Evolutionary conservation across 2,797 vertebrate species (phyloP).

Genomic region (Lerista edwardsae): DNA sequence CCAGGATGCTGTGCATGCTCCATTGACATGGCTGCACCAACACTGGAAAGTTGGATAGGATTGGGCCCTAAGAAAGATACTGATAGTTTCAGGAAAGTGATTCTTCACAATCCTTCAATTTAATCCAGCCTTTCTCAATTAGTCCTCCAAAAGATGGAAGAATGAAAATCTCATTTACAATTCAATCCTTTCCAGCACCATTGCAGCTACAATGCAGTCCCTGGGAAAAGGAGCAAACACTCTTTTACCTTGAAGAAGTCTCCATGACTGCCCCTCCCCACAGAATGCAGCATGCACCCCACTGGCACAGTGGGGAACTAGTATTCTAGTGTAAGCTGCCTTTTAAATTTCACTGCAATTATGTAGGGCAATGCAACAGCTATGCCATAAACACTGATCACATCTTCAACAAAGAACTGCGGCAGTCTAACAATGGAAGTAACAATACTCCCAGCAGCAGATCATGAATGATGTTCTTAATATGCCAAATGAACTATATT

Average conservation of each 20-base stretch:
- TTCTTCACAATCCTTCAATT: background rate
- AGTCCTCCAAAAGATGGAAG: background rate
- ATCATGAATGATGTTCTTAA: background rate
- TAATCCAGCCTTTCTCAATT: background rate
- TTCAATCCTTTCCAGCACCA: too few relatives aligned
- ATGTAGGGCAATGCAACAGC: conserved; percentile 11
- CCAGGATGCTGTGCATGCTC: too few relatives aligned
- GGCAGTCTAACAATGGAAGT: conserved; percentile 37
- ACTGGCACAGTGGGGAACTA: background rate
- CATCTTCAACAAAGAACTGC: background rate
- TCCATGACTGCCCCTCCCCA: too few relatives aligned
- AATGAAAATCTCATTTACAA: background rate
- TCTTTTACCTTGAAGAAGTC: too few relatives aligned
- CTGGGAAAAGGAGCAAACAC: too few relatives aligned
- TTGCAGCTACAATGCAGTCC: too few relatives aligned
- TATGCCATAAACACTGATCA: background rate
- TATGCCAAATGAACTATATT: background rate
- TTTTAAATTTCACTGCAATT: background rate
- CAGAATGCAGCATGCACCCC: too few relatives aligned
- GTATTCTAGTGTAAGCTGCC: background rate
- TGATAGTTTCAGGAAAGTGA: conserved; percentile 25
- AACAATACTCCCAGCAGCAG: conserved; percentile 18
- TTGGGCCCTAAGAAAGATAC: background rate
- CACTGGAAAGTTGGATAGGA: too few relatives aligned
- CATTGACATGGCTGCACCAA: too few relatives aligned